Conservation (phyloP, 2,113 vertebrate genomes). For the Cryptomyrus ogoouensis region DNA sequence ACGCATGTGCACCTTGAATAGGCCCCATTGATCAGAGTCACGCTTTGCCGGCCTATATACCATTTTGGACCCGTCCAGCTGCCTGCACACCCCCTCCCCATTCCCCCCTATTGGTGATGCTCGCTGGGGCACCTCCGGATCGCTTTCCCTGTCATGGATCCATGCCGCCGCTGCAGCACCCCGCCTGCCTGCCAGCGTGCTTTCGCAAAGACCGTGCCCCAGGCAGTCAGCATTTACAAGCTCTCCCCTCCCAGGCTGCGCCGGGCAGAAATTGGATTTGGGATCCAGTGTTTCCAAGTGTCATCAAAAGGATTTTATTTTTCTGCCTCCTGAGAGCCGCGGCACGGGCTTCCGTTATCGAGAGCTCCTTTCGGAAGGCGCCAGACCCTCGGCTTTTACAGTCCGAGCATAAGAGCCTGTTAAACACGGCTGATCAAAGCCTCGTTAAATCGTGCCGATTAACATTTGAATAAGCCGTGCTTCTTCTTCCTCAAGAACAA, state of each 20-base stretch:
- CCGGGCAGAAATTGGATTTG: slow-evolving; percentile 12
- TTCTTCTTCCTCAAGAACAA: slow-evolving; percentile 12
- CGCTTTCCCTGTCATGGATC: background rate
- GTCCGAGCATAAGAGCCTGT: slow-evolving; percentile 17
- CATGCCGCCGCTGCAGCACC: background rate
- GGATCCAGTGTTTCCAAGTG: slow-evolving; percentile 9
- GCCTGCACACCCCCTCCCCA: background rate
- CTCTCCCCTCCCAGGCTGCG: background rate
- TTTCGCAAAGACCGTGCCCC: background rate
- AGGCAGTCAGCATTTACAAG: slow-evolving; percentile 1
- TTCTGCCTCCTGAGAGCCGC: background rate
- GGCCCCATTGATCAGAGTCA: slow-evolving; percentile 19
- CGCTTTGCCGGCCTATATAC: background rate
- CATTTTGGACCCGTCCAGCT: background rate
- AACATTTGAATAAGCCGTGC: slow-evolving; percentile 17
- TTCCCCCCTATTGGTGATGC: background rate
- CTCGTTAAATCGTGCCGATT: slow-evolving; percentile 16
- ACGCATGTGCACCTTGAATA: background rate
- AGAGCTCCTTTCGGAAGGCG: background rate
- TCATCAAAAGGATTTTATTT: slow-evolving; percentile 22
- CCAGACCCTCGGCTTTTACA: slow-evolving; percentile 15
- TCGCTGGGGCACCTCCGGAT: background rate
- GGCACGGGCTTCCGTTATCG: background rate
- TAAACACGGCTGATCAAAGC: slow-evolving; percentile 23
- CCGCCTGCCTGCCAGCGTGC: background rate